These are phyloP conservation scores for Aricia agestis DNA, from an alignment of 1,140 invertebrate species.

Conservation along the genomic window DNA sequence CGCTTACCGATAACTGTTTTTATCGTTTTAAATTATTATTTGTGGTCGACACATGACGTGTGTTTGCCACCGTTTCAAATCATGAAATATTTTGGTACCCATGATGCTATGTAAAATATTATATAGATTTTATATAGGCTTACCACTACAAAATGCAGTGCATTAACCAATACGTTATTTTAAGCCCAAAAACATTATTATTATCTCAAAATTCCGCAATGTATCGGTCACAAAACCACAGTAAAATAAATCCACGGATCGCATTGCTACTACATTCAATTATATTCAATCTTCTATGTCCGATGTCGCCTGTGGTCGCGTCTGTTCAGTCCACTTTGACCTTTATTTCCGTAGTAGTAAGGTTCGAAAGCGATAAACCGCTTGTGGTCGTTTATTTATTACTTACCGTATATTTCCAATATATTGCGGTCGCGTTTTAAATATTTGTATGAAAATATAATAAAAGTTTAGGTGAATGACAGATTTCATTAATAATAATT, in stretches of 20 bases:
- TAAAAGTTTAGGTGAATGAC: background rate
- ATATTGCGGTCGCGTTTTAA: background rate
- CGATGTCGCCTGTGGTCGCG: background rate
- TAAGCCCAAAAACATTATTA: background rate
- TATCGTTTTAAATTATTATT: too few species aligned
- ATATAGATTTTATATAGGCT: too few species aligned
- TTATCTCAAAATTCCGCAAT: background rate
- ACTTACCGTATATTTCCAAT: too few species aligned
- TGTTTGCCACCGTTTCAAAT: too few species aligned
- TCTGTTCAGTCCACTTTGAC: background rate
- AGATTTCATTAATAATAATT: too few species aligned
- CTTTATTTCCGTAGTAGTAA: background rate
- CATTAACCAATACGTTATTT: background rate
- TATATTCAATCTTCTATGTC: constrained; percentile 11
- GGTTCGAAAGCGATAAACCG: background rate
- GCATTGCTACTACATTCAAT: background rate
- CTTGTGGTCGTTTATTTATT: background rate
- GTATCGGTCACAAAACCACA: constrained; percentile 2
- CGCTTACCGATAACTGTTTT: too few species aligned
- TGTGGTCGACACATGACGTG: too few species aligned
- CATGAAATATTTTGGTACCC: too few species aligned
- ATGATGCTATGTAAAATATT: too few species aligned
- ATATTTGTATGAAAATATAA: background rate
- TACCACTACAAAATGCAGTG: too few species aligned
- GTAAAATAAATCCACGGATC: background rate